Conservation (phyloP, 2,113 vertebrate genomes). For the Oceanites oceanicus region DNA sequence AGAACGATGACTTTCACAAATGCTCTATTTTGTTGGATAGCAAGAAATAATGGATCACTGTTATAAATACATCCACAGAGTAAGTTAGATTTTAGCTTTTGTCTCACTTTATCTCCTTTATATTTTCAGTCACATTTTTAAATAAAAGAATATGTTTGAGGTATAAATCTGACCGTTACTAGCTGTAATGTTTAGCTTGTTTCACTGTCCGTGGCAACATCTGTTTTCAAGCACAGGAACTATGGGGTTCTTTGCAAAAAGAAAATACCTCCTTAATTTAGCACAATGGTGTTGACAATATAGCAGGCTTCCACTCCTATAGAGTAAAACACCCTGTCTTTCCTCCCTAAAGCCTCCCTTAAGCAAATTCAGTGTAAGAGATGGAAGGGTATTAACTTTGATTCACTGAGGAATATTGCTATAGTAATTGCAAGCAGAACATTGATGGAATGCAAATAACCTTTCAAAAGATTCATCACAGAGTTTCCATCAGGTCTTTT, state of each 20-base stretch:
- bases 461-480: neutral
- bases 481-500: neutral
- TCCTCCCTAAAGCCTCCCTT: neutral
- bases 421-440: conserved; percentile 19
- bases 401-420: conserved; percentile 26
- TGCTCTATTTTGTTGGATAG: neutral
- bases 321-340: neutral
- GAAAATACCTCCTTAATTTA: neutral
- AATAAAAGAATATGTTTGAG: conserved; percentile 24
- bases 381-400: conserved; percentile 14
- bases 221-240: conserved; percentile 22
- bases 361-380: neutral
- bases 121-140: conserved; percentile 8
- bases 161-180: conserved; percentile 31
- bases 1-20: conserved; percentile 36
- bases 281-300: neutral
- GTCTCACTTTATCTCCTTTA: neutral
- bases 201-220: neutral
- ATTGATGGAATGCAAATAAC: conserved; percentile 23
- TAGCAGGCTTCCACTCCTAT: neutral
- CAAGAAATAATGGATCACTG: conserved; percentile 19
- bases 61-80: neutral
- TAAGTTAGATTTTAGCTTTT: neutral
- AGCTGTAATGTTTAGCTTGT: conserved; percentile 10
- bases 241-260: neutral